Base-by-base conservation (phyloP, 2,888 invertebrate species). In the Acheta domesticus region DNA sequence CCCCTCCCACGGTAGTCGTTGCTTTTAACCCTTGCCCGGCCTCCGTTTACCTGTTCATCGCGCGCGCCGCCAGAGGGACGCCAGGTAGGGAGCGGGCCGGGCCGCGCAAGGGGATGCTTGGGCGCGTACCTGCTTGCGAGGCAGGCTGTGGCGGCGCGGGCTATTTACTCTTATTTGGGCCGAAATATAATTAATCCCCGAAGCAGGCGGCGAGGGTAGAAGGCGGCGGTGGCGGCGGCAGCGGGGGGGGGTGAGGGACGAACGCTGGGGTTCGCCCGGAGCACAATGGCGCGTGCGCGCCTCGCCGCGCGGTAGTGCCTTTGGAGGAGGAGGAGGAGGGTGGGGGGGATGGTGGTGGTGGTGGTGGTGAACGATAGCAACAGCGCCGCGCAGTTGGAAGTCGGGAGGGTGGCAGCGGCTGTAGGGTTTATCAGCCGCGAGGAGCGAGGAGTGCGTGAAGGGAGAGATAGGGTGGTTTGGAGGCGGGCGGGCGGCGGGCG, bases 131-230 rank as follows among this genome's bases (percentile, higher is more conserved):
- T 16, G 62, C 62, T 62, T 62, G 4, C 62, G 62, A 16, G n/a
- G 0, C 62, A 62, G 16, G 0, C 62, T 62, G 62, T 62, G 14
- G 16, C 62, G 62, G 62, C n/a, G 62, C n/a, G 16, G 62, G 62
- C 62, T 62, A 62, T 62, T 62, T 62, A 62, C 62, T 62, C 62
- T 62, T 62, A 62, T 62, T 62, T 62, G 62, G 62, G 62, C 62
- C 62, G 62, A 62, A 19, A 62, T 62, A 62, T 62, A 62, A 62
- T 62, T 62, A 62, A 62, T 62, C 62, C 62, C 62, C 62, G 62
- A n/a, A 62, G 62, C 62, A n/a, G 62, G n/a, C 62, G 62, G n/a
- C 62, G 62, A n/a, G 16, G 62, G 62, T n/a, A n/a, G 62, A 19
- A n/a, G 62, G 62, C 62, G 62, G 62, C 62, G 50, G 50, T 3